These are phyloP conservation scores for Bilobella aurantiaca DNA, from an alignment of 1,140 invertebrate species.

Conservation along the genomic window DNA sequence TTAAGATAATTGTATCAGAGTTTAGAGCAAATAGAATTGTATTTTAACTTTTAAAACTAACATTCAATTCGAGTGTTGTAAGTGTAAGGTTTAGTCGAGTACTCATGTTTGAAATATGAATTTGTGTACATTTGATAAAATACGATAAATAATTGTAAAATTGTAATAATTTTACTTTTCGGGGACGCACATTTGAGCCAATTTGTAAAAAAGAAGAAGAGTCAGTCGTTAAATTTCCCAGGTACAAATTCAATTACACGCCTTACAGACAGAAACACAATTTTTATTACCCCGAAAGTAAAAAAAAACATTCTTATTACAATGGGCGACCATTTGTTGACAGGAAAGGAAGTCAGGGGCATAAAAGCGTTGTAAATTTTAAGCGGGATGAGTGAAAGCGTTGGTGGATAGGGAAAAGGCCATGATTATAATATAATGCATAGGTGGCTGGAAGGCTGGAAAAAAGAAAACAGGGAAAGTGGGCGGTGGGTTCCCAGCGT, in stretches of 20 bases:
- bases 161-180: too few relatives aligned
- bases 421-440: constrained; percentile 18
- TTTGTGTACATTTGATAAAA: too few relatives aligned
- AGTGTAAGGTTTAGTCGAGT: too few relatives aligned
- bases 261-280: neutral
- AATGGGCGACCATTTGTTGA: neutral
- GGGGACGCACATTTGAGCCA: too few relatives aligned
- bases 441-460: constrained; percentile 8
- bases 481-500: neutral
- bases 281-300: neutral
- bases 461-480: constrained; percentile 9
- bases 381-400: constrained; percentile 3
- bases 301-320: constrained; percentile 5
- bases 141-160: too few relatives aligned
- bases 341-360: neutral
- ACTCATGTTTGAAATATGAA: too few relatives aligned
- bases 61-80: too few relatives aligned
- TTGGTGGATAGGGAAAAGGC: constrained; percentile 2
- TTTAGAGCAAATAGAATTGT: too few relatives aligned
- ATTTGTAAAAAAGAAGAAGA: too few relatives aligned
- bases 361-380: constrained; percentile 11
- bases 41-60: too few relatives aligned
- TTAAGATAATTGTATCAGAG: too few relatives aligned
- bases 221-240: neutral
- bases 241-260: constrained; percentile 8